Evolutionary conservation across 2,888 invertebrate genomes (phyloP).

Genomic region (Cataglyphis rosenhaueri): DNA sequence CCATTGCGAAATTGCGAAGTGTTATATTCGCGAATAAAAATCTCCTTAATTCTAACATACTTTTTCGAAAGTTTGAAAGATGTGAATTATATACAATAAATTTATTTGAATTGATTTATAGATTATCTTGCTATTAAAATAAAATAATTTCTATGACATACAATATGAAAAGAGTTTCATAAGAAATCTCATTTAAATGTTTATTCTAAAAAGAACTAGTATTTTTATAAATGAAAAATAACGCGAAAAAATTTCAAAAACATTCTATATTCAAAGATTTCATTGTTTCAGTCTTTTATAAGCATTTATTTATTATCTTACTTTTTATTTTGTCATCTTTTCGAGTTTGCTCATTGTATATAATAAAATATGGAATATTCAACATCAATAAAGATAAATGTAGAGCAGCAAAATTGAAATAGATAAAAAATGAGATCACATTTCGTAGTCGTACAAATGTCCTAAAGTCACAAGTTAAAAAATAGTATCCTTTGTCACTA

Average conservation of each 20-base stretch:
- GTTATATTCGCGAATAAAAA: not conserved
- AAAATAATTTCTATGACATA: not conserved
- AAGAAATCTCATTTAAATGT: not conserved
- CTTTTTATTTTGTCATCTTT: not conserved
- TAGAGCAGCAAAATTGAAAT: conserved; percentile 4
- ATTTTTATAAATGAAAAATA: not conserved
- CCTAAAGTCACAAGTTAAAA: conserved; percentile 13
- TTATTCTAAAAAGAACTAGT: not conserved
- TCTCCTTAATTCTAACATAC: not conserved
- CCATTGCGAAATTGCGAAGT: not conserved
- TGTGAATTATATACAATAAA: conserved; percentile 29
- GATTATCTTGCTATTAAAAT: not conserved
- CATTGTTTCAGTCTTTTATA: not conserved
- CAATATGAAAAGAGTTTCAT: not conserved
- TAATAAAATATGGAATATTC: not conserved
- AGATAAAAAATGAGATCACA: conserved; percentile 1
- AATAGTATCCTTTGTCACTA: not conserved
- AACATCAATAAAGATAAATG: conserved; percentile 18
- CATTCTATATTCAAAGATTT: not conserved
- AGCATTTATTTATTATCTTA: not conserved
- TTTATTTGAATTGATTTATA: not conserved
- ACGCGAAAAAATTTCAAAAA: not conserved
- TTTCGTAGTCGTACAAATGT: not conserved
- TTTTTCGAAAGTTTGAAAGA: not conserved
- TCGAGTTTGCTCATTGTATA: not conserved